A percentile compares a stretch with the other conserved stretches of the same genome.
These are phyloP conservation scores for Tauraco hartlaubi DNA, from an alignment of 2,797 vertebrate species.

Conservation along the genomic window DNA sequence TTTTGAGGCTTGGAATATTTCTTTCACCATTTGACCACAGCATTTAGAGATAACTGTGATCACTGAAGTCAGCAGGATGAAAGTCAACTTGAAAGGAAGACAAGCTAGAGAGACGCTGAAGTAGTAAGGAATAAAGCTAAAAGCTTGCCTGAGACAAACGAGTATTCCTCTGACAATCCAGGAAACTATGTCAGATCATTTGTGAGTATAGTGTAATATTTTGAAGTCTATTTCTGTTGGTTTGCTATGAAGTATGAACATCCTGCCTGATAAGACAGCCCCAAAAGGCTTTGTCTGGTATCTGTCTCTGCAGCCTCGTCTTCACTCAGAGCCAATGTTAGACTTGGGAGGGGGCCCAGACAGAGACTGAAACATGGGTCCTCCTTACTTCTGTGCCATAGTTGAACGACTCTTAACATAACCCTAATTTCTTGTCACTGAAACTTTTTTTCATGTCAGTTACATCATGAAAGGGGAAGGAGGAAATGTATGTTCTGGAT, in stretches of 20 bases:
- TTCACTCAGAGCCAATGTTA: background rate
- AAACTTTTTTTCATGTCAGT: background rate
- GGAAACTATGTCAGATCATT: background rate
- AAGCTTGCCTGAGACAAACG: background rate
- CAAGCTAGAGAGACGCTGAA: background rate
- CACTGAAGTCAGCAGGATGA: background rate
- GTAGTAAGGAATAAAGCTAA: background rate
- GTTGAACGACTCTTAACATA: background rate
- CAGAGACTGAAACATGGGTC: background rate
- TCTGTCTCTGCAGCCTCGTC: background rate
- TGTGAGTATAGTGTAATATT: background rate
- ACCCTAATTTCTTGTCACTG: background rate
- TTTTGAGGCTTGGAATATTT: background rate
- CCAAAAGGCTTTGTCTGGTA: background rate
- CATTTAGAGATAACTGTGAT: background rate
- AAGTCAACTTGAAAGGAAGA: background rate
- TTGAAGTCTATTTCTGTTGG: background rate
- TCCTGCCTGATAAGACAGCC: background rate
- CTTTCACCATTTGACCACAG: background rate
- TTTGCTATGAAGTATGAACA: background rate
- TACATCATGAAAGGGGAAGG: background rate
- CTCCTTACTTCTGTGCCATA: background rate
- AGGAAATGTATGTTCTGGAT: background rate
- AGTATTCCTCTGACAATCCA: background rate
- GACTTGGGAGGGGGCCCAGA: background rate